Evolutionary conservation across 2,888 invertebrate genomes (phyloP), one percentile per base, ranked within the genome.

Genomic region (Colletes collaris): DNA sequence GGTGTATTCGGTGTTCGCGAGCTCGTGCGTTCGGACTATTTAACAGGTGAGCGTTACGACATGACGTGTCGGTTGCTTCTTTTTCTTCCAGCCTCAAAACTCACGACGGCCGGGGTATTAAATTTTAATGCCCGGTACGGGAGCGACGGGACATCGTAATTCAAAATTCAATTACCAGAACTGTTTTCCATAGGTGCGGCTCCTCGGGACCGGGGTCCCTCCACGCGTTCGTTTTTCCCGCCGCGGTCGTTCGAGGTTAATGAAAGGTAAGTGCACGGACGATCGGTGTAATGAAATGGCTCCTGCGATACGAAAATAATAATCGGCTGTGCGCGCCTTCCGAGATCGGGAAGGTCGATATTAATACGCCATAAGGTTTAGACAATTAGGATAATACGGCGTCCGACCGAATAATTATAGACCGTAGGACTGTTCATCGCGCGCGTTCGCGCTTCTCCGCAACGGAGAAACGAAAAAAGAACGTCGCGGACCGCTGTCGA

Each of bases 211-310:
- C 53, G 11, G 11, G 37, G 52, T 37, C 7, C 44, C 52, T 50
- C 16, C 19, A 7, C 16, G 7, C 62, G 50, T 72, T 58, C 58
- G n/a, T 64, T 63, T 59, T 65, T 37, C 19, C 58, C 35, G n/a
- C 35, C 19, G 50, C 69, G 62, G 59, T 56, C 62, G 65, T 66
- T 35, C 58, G 55, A 70, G 81, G 76, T 81, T 81, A 81, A 81
- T 81, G 76, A 77, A 74, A 73, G 81, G 63, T 69, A 77, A 77
- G 64, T 76, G 76, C 72, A 49, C 55, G 50, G 40, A 37, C 59
- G 81, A 81, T 81, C 72, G 67, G 64, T 77, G 49, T 75, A 77
- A 81, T 79, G 72, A 76, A 82, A 75, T 56, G 27, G 78, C 75
- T 56, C 50, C 78, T 56, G 75, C 72, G 75, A 81, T 72, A 75